Evolutionary conservation across 2,888 invertebrate species (phyloP).

Genomic region (Melipona beecheii): DNA sequence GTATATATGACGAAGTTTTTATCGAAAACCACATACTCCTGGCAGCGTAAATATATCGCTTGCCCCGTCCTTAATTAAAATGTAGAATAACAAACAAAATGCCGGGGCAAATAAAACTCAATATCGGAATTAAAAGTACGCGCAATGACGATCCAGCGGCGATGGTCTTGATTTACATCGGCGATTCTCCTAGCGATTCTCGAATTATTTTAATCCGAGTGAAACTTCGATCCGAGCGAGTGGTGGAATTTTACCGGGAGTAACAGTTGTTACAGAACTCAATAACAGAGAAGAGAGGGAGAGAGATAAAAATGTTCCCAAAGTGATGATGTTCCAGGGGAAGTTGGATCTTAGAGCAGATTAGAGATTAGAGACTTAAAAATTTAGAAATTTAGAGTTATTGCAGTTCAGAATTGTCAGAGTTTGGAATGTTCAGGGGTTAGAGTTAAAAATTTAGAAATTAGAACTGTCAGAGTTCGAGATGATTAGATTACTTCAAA

Average conservation of each 20-base stretch:
- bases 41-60: not conserved
- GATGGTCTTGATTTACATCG: not conserved
- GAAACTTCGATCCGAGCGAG: too few species aligned
- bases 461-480: too few species aligned
- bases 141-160: not conserved
- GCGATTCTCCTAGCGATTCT: not conserved
- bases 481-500: too few species aligned
- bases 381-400: too few species aligned
- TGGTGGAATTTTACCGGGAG: not conserved
- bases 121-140: not conserved
- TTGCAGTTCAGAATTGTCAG: too few species aligned
- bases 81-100: slow-evolving; percentile 4
- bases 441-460: too few species aligned
- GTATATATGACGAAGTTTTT: not conserved
- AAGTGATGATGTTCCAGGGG: not conserved
- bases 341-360: too few species aligned
- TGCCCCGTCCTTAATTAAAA: slow-evolving; percentile 10
- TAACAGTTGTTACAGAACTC: not conserved
- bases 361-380: too few species aligned
- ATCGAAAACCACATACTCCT: not conserved
- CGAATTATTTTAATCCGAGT: not conserved
- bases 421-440: too few species aligned
- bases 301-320: not conserved
- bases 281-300: too few species aligned
- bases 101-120: not conserved